Base-by-base conservation (phyloP, 2,888 invertebrate species). In the Sceliomorpha sp. region DNA sequence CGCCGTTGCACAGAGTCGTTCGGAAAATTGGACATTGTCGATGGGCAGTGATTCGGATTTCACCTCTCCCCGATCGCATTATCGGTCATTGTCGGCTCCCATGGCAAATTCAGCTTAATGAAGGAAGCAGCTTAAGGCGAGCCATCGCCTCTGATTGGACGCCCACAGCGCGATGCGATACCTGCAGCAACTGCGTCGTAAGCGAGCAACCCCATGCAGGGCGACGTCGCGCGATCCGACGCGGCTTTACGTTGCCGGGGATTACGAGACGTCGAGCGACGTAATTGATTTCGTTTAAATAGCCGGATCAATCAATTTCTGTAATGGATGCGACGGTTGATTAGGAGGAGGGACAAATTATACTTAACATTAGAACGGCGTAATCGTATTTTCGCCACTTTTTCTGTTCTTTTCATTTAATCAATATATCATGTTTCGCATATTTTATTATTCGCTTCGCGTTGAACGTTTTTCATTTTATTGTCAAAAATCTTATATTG, bases 261-360 rank as follows among this genome's bases (percentile, higher is more conserved):
- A 79, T 77, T 78, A 74, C 73, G 67, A 62, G 67, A 63, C 59
- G 76, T 70, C 72, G 69, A 48, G 58, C 58, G 8, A 36, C 71
- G 73, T 82, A 79, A 82, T 81, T 81, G 78, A 81, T 82, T 82
- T 78, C 77, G 59, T 79, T 80, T 78, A 79, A 80, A 79, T 75
- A 72, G 67, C 72, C 59, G 67, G 72, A 48, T 69, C 58, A 70
- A 69, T 74, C 68, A 59, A 73, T 75, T 47, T 45, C 44, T 40
- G 50, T 64, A 64, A 64, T 58, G 26, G 56, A 64, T 44, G 15
- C 26, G 17, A 36, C 63, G 29, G 26, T 47, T 55, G 40, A 48
- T 62, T 62, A 67, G n/a, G n/a, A n/a, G n/a, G n/a, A n/a, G n/a
- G n/a, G n/a, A n/a, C n/a, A n/a, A n/a, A n/a, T n/a, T n/a, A n/a